phyloP scores from a whole-genome alignment of 64 coral and sea anemone genomes.

The Platygyra sinensis region DNA sequence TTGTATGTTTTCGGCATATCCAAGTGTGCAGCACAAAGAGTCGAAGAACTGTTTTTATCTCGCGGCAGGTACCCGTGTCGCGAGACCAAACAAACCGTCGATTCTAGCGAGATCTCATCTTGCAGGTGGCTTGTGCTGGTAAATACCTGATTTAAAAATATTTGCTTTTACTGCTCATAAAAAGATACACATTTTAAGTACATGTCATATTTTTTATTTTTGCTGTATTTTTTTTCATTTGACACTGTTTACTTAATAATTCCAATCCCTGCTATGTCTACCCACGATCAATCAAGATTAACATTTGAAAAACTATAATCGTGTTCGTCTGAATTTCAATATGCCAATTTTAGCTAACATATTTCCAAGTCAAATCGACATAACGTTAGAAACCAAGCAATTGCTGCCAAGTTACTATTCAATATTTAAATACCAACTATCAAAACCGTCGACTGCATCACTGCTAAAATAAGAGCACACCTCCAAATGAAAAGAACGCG shows the following conservation, averaged over 20 bases:
- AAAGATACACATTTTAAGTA: background rate
- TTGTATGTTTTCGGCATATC: background rate
- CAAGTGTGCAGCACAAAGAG: no score
- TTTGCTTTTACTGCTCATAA: background rate
- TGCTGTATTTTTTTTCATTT: background rate
- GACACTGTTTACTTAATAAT: background rate
- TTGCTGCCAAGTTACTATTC: background rate
- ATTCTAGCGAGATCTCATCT: background rate
- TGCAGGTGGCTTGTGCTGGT: background rate
- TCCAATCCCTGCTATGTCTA: background rate
- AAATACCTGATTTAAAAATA: background rate
- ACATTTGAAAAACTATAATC: background rate
- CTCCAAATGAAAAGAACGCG: background rate
- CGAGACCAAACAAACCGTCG: background rate
- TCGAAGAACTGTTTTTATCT: background rate
- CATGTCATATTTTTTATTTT: background rate
- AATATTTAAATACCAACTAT: background rate
- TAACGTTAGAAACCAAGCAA: background rate
- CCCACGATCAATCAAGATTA: background rate
- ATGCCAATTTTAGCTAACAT: background rate
- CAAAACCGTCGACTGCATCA: background rate
- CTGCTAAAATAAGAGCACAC: background rate
- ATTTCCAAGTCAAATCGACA: slow-evolving; percentile 22
- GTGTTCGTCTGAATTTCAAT: background rate
- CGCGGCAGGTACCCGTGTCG: slow-evolving; percentile 5